Evolutionary conservation across 2,113 vertebrate species (phyloP).

Genomic region (Phaethornis superciliosus): DNA sequence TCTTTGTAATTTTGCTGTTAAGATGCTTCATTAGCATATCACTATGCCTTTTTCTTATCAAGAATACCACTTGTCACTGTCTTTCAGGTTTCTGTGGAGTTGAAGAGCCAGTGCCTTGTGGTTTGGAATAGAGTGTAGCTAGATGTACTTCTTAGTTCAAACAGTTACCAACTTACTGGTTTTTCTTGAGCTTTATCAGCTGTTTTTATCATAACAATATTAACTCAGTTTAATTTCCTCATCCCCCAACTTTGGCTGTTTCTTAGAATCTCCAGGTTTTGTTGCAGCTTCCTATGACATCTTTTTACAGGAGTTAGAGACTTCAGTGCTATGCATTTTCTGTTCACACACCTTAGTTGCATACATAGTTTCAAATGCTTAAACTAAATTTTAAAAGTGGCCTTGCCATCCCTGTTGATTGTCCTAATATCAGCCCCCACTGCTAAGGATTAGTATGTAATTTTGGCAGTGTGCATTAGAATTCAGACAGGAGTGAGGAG

Average conservation of each 20-base stretch:
- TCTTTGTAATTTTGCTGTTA: not conserved
- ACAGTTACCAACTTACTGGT: not conserved
- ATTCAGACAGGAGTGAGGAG: not conserved
- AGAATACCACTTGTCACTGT: not conserved
- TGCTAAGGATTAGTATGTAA: not conserved
- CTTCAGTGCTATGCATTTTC: not conserved
- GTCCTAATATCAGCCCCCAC: not conserved
- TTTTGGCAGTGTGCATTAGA: not conserved
- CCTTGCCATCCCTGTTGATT: not conserved
- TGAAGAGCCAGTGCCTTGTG: not conserved
- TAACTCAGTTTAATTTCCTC: slow-evolving; percentile 28
- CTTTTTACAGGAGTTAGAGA: not conserved
- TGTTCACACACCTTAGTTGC: not conserved
- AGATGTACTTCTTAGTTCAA: not conserved
- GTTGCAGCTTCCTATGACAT: not conserved
- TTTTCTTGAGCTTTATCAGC: slow-evolving; percentile 4
- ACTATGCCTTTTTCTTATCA: not conserved
- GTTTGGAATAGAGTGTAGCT: not conserved
- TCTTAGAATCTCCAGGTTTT: not conserved
- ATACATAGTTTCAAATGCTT: not conserved
- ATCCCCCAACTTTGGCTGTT: not conserved
- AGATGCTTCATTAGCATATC: not conserved
- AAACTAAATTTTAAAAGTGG: not conserved
- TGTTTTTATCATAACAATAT: slow-evolving; percentile 2
- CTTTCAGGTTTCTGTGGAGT: not conserved